Conservation (phyloP, 2,797 vertebrate species). For the Mus minutoides region DNA sequence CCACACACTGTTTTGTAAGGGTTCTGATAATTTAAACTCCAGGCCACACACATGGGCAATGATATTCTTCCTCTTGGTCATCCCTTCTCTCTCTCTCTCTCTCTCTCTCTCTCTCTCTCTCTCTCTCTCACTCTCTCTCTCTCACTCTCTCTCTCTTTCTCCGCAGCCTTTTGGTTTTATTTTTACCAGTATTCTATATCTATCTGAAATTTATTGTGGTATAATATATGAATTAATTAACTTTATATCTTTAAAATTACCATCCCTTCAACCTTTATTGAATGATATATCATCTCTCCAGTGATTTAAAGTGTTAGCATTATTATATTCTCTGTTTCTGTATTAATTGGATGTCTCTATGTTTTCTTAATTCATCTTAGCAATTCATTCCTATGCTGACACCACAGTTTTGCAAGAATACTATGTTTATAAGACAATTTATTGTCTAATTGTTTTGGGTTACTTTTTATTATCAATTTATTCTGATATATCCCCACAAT, state of each 20-base stretch:
- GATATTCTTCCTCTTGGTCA: neutral
- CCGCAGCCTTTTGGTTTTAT: neutral
- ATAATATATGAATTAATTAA: neutral
- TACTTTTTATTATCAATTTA: neutral
- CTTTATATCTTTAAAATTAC: neutral
- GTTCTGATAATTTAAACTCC: neutral
- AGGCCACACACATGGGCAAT: neutral
- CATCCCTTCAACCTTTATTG: neutral
- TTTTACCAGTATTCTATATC: neutral
- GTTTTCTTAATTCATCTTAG: neutral
- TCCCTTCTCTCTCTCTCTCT: too few relatives aligned
- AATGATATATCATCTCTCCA: neutral
- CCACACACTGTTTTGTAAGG: neutral
- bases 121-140: too few relatives aligned
- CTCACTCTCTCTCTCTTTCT: too few relatives aligned
- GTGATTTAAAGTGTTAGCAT: slow-evolving; percentile 27
- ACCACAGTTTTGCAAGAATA: neutral
- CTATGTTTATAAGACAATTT: neutral
- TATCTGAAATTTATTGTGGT: neutral
- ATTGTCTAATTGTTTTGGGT: neutral
- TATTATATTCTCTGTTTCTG: neutral
- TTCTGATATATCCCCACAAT: neutral
- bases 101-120: too few relatives aligned
- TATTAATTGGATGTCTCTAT: slow-evolving; percentile 1
- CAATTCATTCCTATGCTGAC: neutral